Evolutionary conservation across 2,113 vertebrate genomes (phyloP), one percentile per base, ranked within the genome.

Genomic region (Oreotrochilus melanogaster): DNA sequence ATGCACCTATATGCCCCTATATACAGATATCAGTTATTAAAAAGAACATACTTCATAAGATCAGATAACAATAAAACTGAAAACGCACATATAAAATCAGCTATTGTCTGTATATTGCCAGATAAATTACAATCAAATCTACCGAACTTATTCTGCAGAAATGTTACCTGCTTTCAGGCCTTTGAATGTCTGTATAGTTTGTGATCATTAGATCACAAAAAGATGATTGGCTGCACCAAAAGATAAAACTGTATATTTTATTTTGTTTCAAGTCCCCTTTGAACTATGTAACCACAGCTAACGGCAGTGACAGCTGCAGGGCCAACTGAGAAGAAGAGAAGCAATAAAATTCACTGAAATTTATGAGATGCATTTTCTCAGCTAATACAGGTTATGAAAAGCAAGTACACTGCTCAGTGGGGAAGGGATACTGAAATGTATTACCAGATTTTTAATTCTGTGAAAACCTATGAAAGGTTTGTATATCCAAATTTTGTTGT

Each of bases 111-210:
- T 45, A 70, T 1, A 39, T 50, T 50, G 66, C 7, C 10, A 82
- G 37, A 50, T 8, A 43, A 67, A 62, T n/a, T 58, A 45, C 25
- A 7, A 71, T 54, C 54, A 78, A 50, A 71, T 62, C 31, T 57
- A 67, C 30, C 76, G 48, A 79, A 70, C 5, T 7, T 75, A 18
- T 56, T 78, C 88, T 94, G 57, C n/a, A 76, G 30, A 78, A 96
- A 51, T 1, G 1, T 54, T 74, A 17, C 48, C 86, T 89, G 54
- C 30, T 61, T 81, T 48, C 78, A 56, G 2, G 2, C 6, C 71
- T 79, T 73, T 42, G 43, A 91, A 57, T 37, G 25, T 21, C 50
- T 76, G 42, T 65, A 42, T 37, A 57, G n/a, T 58, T 85, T 79
- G 28, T 83, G 75, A 92, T 81, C 71, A 50, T 43, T 15, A 76